These are phyloP conservation scores for Nothoprocta pentlandii DNA, from an alignment of 2,113 vertebrate species.

Conservation along the genomic window DNA sequence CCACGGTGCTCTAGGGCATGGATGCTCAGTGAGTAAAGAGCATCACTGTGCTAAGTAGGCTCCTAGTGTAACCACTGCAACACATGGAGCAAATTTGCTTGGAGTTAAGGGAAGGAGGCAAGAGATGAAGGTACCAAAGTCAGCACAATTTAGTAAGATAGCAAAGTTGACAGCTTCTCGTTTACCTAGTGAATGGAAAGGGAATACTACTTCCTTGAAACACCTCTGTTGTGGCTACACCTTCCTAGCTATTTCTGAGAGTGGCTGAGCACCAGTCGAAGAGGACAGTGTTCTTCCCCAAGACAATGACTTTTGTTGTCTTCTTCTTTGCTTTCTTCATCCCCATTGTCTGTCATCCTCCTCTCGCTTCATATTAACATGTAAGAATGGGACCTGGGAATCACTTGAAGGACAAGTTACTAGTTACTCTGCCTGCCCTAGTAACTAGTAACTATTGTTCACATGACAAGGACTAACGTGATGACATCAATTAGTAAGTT, in stretches of 20 bases:
- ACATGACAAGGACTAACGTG: neutral
- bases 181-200: neutral
- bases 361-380: neutral
- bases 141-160: neutral
- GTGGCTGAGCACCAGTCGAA: neutral
- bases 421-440: neutral
- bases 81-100: neutral
- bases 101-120: neutral
- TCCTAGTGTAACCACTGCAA: neutral
- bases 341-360: neutral
- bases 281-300: neutral
- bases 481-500: neutral
- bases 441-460: neutral
- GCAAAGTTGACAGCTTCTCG: neutral
- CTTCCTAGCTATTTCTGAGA: neutral
- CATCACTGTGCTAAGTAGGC: neutral
- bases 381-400: neutral
- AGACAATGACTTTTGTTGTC: neutral
- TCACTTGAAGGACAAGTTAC: neutral
- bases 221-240: neutral
- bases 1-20: rapidly evolving
- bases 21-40: neutral
- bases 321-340: neutral
- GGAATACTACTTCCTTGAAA: neutral
- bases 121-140: neutral